phyloP scores from a whole-genome alignment of 1,140 invertebrate genomes.

The Arctopsyche grandis region DNA sequence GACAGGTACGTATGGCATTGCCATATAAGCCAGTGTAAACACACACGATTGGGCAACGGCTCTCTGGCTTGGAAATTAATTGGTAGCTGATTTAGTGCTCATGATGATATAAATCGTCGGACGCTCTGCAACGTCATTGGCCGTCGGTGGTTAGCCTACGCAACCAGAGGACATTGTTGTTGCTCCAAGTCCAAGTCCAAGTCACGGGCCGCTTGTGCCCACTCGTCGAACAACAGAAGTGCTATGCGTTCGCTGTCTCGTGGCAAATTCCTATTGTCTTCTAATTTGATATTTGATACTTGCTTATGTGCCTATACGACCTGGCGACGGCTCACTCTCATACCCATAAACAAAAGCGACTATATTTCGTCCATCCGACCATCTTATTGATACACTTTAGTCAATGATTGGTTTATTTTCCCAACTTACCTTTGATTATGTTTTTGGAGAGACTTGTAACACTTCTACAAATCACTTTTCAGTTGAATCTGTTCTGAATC shows the following conservation, averaged over 20 bases:
- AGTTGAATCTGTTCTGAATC: too few relatives aligned
- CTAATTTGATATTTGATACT: not conserved
- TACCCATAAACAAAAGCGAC: not conserved
- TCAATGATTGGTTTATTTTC: too few relatives aligned
- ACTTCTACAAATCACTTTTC: too few relatives aligned
- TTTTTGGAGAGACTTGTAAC: too few relatives aligned
- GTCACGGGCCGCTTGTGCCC: slow-evolving; percentile 26
- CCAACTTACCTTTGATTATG: too few relatives aligned
- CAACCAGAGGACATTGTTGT: slow-evolving; percentile 25
- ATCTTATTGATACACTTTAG: too few relatives aligned
- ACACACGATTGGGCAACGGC: not conserved
- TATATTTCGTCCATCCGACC: not conserved
- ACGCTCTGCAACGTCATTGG: slow-evolving; percentile 4
- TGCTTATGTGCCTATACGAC: not conserved
- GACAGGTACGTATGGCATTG: not conserved
- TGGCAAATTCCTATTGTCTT: slow-evolving; percentile 7
- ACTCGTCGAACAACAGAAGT: slow-evolving; percentile 14
- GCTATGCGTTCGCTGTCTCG: not conserved
- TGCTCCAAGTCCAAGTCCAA: not conserved
- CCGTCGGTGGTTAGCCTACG: slow-evolving; percentile 20
- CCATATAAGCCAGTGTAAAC: not conserved
- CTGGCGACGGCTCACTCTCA: not conserved
- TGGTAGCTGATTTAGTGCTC: slow-evolving; percentile 32
- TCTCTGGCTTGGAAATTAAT: slow-evolving; percentile 14
- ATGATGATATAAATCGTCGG: slow-evolving; percentile 10